Conservation (phyloP, 2,113 vertebrate species). For the Cyphomyrus discorhynchus region DNA sequence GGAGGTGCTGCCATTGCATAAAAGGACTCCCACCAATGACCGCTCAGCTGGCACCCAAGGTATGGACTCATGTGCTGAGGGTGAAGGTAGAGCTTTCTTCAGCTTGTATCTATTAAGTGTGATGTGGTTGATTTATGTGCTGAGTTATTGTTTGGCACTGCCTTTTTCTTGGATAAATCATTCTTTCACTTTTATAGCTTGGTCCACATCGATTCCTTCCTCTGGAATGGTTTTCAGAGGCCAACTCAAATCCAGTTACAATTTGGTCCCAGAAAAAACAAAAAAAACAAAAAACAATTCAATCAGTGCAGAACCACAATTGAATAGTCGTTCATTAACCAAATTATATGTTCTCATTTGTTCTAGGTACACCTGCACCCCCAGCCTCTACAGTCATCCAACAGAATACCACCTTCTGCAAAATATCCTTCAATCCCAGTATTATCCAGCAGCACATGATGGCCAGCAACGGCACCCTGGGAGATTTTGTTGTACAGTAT, state of each 20-base stretch:
- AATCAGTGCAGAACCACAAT: background rate
- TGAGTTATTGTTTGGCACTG: constrained; percentile 24
- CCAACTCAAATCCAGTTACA: background rate
- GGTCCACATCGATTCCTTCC: background rate
- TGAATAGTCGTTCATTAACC: background rate
- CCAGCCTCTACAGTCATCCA: constrained; percentile 75
- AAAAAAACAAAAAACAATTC: background rate
- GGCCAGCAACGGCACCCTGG: constrained; percentile 76
- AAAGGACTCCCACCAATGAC: constrained; percentile 45
- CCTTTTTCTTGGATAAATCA: background rate
- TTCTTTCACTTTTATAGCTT: background rate
- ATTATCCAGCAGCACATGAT: constrained; percentile 83
- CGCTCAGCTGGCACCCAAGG: constrained; percentile 21
- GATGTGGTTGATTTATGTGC: background rate
- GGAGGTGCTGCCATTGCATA: constrained; percentile 75
- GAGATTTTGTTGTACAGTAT: constrained; percentile 84
- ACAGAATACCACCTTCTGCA: constrained; percentile 74
- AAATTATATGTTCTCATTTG: background rate
- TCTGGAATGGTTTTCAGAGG: background rate
- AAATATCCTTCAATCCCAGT: constrained; percentile 77
- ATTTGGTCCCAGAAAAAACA: background rate
- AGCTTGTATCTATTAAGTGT: background rate
- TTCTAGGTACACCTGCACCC: constrained; percentile 59
- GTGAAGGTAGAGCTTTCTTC: constrained; percentile 42
- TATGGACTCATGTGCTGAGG: constrained; percentile 6